Conservation (phyloP, 1,140 invertebrate species). For the Drosophila subobscura region DNA sequence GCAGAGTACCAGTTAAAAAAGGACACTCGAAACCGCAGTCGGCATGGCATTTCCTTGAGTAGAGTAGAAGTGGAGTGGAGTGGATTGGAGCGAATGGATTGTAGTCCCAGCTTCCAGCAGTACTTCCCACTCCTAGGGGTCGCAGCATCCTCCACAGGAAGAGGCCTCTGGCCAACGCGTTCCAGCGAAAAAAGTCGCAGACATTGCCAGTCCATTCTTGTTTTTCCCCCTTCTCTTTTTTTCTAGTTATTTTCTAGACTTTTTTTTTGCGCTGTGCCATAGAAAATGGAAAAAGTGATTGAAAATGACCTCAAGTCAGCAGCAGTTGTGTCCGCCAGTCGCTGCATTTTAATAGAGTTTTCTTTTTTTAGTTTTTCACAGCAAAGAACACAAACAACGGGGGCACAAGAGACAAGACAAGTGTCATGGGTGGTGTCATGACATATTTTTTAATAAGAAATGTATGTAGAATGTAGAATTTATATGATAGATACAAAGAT, state of each 20-base stretch:
- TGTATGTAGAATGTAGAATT: no score
- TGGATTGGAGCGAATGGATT: no score
- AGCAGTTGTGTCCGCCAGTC: constrained; percentile 58
- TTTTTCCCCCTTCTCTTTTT: constrained; percentile 14
- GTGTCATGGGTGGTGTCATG: not conserved
- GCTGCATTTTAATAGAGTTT: constrained; percentile 73
- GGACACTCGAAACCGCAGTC: constrained; percentile 71
- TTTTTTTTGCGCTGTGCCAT: constrained; percentile 51
- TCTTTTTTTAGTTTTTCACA: constrained; percentile 44
- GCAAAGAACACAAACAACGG: constrained; percentile 16
- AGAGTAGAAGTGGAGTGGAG: constrained; percentile 6
- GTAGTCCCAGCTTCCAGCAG: constrained; percentile 2
- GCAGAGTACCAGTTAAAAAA: constrained; percentile 5
- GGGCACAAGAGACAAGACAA: constrained; percentile 13
- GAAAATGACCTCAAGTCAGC: constrained; percentile 81
- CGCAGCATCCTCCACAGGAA: constrained; percentile 14
- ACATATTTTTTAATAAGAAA: not conserved
- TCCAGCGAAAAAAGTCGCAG: constrained; percentile 58
- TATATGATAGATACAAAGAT: not conserved
- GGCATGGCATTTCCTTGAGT: constrained; percentile 19
- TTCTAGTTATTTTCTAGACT: constrained; percentile 63
- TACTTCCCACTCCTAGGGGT: constrained; percentile 7
- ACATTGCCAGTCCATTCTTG: constrained; percentile 42
- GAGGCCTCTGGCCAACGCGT: constrained; percentile 19
- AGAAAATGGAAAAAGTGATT: constrained; percentile 78